Conservation (phyloP, 1,140 invertebrate species). For the Antheraea pernyi region DNA sequence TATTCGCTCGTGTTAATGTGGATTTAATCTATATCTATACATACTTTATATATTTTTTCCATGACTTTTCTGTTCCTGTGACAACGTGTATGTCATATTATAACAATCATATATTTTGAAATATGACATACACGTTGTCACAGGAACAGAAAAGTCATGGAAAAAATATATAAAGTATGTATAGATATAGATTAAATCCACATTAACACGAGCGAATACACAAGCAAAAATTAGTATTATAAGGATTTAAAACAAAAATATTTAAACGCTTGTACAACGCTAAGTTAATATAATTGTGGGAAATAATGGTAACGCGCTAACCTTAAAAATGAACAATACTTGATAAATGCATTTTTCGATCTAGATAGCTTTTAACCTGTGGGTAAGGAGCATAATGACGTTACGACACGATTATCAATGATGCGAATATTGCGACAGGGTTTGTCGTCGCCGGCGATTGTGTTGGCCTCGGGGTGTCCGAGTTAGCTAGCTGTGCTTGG, state of each 20-base stretch:
- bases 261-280: neutral
- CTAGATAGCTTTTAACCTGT: slow-evolving; percentile 32
- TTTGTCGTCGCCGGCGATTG: slow-evolving; percentile 15
- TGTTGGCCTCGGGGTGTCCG: slow-evolving; percentile 8
- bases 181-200: no score
- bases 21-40: no score
- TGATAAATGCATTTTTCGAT: slow-evolving; percentile 24
- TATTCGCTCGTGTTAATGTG: no score
- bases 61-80: no score
- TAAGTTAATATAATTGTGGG: neutral
- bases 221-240: no score
- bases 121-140: no score
- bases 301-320: slow-evolving; percentile 16
- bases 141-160: no score
- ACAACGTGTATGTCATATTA: no score
- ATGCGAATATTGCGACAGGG: slow-evolving; percentile 27
- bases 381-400: slow-evolving; percentile 37
- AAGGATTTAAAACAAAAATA: neutral
- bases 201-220: no score
- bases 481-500: neutral
- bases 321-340: slow-evolving; percentile 30
- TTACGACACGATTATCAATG: slow-evolving; percentile 40
- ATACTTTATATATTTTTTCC: no score
- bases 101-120: no score
- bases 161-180: no score